Percentiles rank a stretch among this genome's conserved stretches.
These are phyloP conservation scores for Fistularia tabacaria DNA, from an alignment of 2,797 vertebrate genomes.

Conservation along the genomic window DNA sequence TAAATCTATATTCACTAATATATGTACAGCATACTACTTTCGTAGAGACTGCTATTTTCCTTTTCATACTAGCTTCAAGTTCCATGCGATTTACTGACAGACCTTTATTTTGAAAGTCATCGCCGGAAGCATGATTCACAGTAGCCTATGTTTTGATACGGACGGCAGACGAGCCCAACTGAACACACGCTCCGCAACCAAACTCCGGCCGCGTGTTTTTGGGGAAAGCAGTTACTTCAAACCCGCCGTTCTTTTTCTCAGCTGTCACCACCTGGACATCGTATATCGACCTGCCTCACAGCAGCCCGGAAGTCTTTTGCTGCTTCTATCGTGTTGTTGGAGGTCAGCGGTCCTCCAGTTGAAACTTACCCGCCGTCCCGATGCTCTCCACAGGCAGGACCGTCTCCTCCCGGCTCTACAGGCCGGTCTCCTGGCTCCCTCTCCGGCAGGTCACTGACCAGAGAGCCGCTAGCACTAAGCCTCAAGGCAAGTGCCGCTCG, in stretches of 20 bases:
- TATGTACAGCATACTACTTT: no score
- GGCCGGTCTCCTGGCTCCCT: conserved; percentile 30
- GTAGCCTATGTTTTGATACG: no score
- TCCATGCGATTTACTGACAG: no score
- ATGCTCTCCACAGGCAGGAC: conserved; percentile 59
- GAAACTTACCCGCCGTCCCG: conserved; percentile 12
- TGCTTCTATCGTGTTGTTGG: neutral
- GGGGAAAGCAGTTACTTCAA: no score
- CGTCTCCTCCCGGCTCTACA: conserved; percentile 42
- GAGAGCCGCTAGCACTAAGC: conserved; percentile 30
- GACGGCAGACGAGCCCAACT: no score
- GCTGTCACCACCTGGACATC: no score
- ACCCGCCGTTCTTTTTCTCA: no score
- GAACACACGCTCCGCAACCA: no score
- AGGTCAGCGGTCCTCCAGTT: conserved; percentile 22
- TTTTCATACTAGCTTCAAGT: no score
- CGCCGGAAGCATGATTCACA: neutral
- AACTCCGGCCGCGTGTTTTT: no score
- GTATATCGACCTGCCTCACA: neutral
- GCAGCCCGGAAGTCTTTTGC: neutral
- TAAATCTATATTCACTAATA: no score
- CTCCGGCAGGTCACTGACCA: conserved; percentile 18
- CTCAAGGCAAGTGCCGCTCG: conserved; percentile 50
- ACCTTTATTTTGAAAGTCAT: neutral
- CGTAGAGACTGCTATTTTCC: no score